These are phyloP conservation scores for Eospalax fontanierii DNA, from an alignment of 2,797 vertebrate genomes.

Conservation along the genomic window DNA sequence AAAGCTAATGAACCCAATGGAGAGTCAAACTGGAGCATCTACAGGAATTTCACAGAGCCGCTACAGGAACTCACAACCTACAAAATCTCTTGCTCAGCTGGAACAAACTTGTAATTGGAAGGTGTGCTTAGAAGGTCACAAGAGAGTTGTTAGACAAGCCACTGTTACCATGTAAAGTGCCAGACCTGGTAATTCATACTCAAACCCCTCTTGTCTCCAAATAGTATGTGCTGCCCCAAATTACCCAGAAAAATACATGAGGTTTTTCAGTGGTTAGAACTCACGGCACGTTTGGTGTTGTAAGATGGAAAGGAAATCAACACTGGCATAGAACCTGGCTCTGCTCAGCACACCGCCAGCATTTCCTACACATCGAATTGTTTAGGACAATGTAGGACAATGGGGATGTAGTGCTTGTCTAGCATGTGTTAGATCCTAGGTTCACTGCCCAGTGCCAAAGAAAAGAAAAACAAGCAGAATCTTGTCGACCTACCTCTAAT, in stretches of 20 bases:
- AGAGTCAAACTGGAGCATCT: neutral
- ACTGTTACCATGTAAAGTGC: neutral
- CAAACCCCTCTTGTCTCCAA: neutral
- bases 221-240: conserved; percentile 9
- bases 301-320: neutral
- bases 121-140: neutral
- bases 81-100: conserved; percentile 51
- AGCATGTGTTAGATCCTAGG: neutral
- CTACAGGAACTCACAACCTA: conserved; percentile 17
- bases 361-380: neutral
- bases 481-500: neutral
- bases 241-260: neutral
- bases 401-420: neutral
- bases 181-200: conserved; percentile 32
- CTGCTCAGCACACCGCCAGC: accelerated
- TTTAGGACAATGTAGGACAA: too few species aligned
- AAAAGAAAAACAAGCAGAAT: neutral
- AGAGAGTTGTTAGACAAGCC: conserved; percentile 22
- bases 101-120: conserved; percentile 58
- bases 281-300: neutral
- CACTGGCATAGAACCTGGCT: neutral
- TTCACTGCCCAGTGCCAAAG: neutral
- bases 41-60: neutral
- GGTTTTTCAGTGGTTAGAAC: neutral
- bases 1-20: neutral